Conservation (phyloP, 2,888 invertebrate species). For the Romanomermis culicivorax region DNA sequence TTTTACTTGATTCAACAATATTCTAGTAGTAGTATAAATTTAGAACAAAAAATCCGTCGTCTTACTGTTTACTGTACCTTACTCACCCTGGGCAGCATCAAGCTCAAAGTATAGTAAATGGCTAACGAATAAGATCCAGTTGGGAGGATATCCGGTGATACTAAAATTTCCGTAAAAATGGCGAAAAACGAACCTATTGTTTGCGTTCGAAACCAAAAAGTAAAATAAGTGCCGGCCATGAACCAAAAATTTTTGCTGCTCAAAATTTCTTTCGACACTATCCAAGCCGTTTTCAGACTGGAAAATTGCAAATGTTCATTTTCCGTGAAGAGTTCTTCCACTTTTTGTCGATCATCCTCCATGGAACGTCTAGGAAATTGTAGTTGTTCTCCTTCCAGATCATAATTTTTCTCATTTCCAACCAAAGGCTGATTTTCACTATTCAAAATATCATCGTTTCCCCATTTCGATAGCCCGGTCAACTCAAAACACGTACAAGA, state of each 20-base stretch:
- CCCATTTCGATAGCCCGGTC: too few species aligned
- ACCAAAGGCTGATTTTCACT: too few species aligned
- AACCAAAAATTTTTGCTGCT: background rate
- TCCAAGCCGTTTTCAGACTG: background rate
- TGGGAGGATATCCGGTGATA: background rate
- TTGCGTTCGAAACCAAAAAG: background rate
- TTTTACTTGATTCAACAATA: too few species aligned
- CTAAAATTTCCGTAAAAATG: conserved; percentile 4
- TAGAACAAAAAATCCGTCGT: too few species aligned
- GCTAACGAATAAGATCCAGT: conserved; percentile 3
- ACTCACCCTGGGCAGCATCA: background rate
- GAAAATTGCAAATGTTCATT: background rate
- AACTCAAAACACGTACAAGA: background rate
- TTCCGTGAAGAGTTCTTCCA: background rate
- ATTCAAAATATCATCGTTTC: too few species aligned
- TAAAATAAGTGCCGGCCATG: background rate
- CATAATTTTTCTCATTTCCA: too few species aligned
- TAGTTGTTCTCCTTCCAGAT: background rate
- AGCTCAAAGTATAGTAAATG: background rate
- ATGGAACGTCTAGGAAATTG: background rate
- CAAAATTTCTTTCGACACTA: background rate
- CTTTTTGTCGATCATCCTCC: background rate
- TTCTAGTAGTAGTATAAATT: too few species aligned
- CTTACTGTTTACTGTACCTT: too few species aligned
- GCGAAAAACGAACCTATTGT: background rate